Evolutionary conservation across 1,140 invertebrate species (phyloP).

Genomic region (Myzus persicae): DNA sequence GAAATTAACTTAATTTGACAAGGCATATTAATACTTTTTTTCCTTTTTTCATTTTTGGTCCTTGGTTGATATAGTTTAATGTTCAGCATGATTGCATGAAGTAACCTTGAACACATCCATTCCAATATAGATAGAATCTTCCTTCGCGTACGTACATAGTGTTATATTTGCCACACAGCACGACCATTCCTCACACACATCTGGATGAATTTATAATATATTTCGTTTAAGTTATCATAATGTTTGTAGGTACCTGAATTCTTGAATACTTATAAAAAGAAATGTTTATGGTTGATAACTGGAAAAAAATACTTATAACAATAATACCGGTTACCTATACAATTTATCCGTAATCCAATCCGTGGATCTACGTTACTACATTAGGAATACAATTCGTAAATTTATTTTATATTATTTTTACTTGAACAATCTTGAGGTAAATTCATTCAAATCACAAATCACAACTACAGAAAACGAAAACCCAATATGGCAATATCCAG

Average conservation of each 20-base stretch:
- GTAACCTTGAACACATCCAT: conserved; percentile 16
- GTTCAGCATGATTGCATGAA: not conserved
- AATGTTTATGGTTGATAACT: not conserved
- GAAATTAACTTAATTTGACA: not conserved
- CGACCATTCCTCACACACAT: not conserved
- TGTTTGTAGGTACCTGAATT: not conserved
- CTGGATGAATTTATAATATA: not conserved
- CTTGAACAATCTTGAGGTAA: too few species aligned
- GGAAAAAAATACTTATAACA: too few species aligned
- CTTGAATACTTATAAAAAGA: not conserved
- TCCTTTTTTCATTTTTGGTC: conserved; percentile 30
- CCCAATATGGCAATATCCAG: too few species aligned
- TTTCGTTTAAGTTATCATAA: not conserved
- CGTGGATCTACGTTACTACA: too few species aligned
- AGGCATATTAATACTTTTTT: not conserved
- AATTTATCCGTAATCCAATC: too few species aligned
- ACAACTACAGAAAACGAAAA: too few species aligned
- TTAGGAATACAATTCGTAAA: too few species aligned
- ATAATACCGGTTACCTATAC: too few species aligned
- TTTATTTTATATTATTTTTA: too few species aligned
- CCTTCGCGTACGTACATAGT: not conserved
- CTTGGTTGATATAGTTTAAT: conserved; percentile 13
- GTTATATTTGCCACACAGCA: not conserved
- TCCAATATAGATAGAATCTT: not conserved
- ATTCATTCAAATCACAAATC: too few species aligned